Evolutionary conservation across 2,113 vertebrate genomes (phyloP).

Genomic region (Lontra canadensis): DNA sequence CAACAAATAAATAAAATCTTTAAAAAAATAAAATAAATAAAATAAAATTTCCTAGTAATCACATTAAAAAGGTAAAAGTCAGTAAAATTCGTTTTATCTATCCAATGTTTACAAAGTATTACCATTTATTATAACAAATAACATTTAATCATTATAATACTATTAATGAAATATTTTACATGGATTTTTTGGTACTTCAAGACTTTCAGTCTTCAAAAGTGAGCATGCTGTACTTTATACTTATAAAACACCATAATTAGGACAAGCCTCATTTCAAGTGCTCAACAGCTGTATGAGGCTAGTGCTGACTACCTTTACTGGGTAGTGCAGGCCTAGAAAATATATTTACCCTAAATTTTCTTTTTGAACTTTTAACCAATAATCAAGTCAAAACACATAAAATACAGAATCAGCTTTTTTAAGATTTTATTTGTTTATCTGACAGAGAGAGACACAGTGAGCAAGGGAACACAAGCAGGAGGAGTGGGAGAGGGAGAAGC

Average conservation of each 20-base stretch:
- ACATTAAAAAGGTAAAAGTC: background rate
- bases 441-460: too few relatives aligned
- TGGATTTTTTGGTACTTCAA: background rate
- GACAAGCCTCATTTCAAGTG: background rate
- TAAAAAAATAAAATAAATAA: too few relatives aligned
- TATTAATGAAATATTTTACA: background rate
- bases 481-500: too few relatives aligned
- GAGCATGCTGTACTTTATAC: background rate
- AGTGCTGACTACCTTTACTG: background rate
- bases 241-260: background rate
- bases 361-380: background rate
- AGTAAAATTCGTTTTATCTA: background rate
- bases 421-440: too few relatives aligned
- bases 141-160: background rate
- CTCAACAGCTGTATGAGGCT: background rate
- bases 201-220: background rate
- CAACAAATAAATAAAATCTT: too few relatives aligned
- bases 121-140: background rate
- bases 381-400: slow-evolving; percentile 5
- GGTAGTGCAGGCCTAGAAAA: background rate
- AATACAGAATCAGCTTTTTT: background rate
- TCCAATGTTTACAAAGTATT: background rate
- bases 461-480: too few relatives aligned
- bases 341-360: background rate
- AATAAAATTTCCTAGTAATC: background rate